These are phyloP conservation scores for Paraescarpia echinospica DNA, from an alignment of 1,140 invertebrate genomes.

Conservation along the genomic window DNA sequence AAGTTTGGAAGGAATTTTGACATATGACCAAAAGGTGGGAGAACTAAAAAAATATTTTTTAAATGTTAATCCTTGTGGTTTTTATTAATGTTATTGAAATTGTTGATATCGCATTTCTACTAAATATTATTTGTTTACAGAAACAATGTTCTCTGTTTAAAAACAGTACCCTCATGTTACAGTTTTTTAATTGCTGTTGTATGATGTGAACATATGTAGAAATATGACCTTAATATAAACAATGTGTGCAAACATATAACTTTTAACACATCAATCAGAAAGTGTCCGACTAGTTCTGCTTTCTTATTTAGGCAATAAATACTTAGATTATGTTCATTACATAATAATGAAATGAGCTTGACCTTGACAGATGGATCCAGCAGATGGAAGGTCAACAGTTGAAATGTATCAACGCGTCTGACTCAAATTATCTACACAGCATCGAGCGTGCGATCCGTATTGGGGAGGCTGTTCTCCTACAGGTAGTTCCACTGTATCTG, in stretches of 20 bases:
- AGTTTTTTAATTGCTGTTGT: no score
- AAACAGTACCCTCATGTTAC: no score
- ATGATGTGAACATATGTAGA: no score
- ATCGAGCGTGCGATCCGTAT: constrained; percentile 55
- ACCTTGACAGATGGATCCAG: constrained; percentile 46
- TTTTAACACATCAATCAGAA: no score
- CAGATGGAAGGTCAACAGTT: constrained; percentile 51
- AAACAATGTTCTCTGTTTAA: no score
- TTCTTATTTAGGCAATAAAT: neutral
- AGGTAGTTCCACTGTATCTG: constrained; percentile 34
- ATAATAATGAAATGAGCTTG: neutral
- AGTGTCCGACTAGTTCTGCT: neutral
- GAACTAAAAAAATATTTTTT: no score
- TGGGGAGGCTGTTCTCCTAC: constrained; percentile 51
- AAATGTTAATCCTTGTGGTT: no score
- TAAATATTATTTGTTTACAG: no score
- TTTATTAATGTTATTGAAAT: neutral
- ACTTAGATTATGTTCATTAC: neutral
- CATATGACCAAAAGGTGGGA: no score
- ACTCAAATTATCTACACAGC: constrained; percentile 52
- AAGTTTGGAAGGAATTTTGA: no score
- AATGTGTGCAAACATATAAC: no score
- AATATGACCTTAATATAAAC: no score
- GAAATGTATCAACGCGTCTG: constrained; percentile 47
- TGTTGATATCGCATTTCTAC: neutral